phyloP scores from a whole-genome alignment of 2,113 vertebrate species.

The Climacteris rufus region DNA sequence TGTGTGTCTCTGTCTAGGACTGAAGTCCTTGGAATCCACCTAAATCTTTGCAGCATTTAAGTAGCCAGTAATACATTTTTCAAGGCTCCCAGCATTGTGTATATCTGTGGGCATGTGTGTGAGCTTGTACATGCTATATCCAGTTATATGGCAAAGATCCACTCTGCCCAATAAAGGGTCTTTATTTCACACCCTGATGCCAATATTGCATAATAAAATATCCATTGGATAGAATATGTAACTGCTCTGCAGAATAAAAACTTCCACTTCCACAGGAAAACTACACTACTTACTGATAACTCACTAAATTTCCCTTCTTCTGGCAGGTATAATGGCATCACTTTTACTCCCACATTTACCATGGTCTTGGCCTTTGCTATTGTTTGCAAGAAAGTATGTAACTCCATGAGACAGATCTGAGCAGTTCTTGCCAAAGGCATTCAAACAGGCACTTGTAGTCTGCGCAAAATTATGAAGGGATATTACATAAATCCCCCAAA shows the following conservation, averaged over 20 bases:
- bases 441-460: background rate
- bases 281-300: background rate
- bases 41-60: background rate
- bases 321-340: background rate
- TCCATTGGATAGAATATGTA: background rate
- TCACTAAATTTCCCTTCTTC: background rate
- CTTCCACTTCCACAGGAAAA: background rate
- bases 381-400: background rate
- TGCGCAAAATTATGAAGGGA: background rate
- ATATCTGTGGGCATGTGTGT: accelerated
- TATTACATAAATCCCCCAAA: background rate
- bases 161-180: background rate
- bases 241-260: background rate
- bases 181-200: background rate
- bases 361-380: background rate
- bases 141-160: background rate
- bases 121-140: background rate
- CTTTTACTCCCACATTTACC: background rate
- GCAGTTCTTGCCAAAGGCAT: background rate
- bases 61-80: background rate
- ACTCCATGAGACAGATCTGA: background rate
- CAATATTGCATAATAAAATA: background rate
- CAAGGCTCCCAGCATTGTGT: background rate
- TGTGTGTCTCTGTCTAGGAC: background rate
- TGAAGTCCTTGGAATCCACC: background rate